Conservation (phyloP, 2,113 vertebrate species). For the Colinus virginianus region DNA sequence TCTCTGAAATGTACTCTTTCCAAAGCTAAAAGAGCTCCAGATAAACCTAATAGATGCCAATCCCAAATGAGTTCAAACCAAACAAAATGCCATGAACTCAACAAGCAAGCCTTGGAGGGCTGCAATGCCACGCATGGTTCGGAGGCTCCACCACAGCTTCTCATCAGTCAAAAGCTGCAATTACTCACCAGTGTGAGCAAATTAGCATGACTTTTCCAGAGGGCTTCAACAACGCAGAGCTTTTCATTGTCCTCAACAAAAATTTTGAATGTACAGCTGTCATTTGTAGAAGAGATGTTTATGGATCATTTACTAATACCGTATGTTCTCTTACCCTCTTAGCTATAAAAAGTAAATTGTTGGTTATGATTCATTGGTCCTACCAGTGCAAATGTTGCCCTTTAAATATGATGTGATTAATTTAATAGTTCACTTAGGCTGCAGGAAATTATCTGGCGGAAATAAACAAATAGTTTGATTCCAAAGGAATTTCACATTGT, state of each 20-base stretch:
- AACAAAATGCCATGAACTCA: not conserved
- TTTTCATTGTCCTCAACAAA: not conserved
- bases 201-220: not conserved
- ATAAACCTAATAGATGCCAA: not conserved
- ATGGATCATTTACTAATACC: conserved; percentile 18
- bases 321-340: not conserved
- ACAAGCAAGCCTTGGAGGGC: too few relatives aligned
- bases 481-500: not conserved
- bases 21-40: not conserved
- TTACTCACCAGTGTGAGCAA: not conserved
- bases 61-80: not conserved
- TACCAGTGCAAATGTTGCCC: conserved; percentile 57
- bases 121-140: rapidly evolving
- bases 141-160: not conserved
- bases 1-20: not conserved
- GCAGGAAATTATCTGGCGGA: conserved; percentile 8
- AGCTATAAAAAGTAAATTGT: conserved; percentile 16
- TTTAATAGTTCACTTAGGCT: conserved; percentile 15
- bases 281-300: not conserved
- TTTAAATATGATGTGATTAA: conserved; percentile 51
- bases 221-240: not conserved
- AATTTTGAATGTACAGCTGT: not conserved
- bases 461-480: conserved; percentile 17
- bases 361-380: conserved; percentile 42
- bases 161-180: not conserved